Base-by-base conservation (phyloP, 2,888 invertebrate species). In the Chrysolina americana region DNA sequence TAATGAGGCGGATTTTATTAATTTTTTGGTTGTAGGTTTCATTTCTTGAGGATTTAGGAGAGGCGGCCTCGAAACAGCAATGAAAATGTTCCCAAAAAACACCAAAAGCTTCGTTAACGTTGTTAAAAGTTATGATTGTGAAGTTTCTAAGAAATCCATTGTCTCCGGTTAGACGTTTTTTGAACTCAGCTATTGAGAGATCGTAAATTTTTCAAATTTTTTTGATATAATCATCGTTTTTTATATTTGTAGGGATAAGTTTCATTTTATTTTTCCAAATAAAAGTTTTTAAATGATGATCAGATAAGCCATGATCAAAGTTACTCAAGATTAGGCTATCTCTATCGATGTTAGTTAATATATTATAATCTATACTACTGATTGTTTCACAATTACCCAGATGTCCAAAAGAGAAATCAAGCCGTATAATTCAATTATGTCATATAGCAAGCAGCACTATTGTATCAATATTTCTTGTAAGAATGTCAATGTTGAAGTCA, bases 331-430 rank as follows among this genome's bases (percentile, higher is more conserved):
- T 65, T 47, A 21, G 36, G 47, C 21, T 65, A 13, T 65, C 4
- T 47, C 65, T 65, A n/a, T 65, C 13, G 19, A 65, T 47, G 65
- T 47, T 65, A 65, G 65, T 65, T 23, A 65, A 44, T 47, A 65
- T 44, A 65, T n/a, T 28, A 28, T 28, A 28, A 28, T 28, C 28
- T 28, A 28, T 28, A 28, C 28, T 28, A 28, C 28, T 28, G 28
- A 28, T 28, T 3, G 28, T 28, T 28, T 28, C 28, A 28, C 28
- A 5, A 28, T 28, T 28, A 28, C 28, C 28, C 28, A 28, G 28
- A 28, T 28, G 28, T 28, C 28, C n/a, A 65, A 21, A 21, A 65
- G 65, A 65, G 65, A 47, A 19, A 65, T 47, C 41, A 65, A 65
- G 17, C 23, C 65, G 65, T 65, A 65, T 47, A 21, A 65, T n/a